Conservation (phyloP, 2,797 vertebrate species). For the Carcharodon carcharias region DNA sequence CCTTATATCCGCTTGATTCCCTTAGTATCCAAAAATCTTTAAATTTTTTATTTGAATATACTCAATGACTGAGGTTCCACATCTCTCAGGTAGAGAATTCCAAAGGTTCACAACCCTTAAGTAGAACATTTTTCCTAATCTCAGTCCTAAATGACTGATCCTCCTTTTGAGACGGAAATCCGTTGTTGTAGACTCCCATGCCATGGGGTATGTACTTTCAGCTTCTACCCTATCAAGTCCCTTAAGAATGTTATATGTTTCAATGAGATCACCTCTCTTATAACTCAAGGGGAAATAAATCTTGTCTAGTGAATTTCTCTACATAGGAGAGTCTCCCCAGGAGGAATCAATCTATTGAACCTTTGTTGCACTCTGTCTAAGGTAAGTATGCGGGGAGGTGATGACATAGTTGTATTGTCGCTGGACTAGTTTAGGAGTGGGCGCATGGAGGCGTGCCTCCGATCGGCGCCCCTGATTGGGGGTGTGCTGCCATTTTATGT, state of each 20-base stretch:
- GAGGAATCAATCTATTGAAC: neutral
- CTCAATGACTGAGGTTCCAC: neutral
- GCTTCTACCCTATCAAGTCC: neutral
- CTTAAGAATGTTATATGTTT: neutral
- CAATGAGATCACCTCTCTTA: neutral
- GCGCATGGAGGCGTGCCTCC: too few species aligned
- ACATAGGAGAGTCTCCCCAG: neutral
- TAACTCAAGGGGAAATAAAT: neutral
- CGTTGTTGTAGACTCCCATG: neutral
- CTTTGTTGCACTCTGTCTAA: neutral
- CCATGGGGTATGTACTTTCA: neutral
- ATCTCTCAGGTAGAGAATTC: neutral
- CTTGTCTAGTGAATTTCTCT: neutral
- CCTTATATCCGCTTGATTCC: neutral
- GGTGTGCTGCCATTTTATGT: too few species aligned
- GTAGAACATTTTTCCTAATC: neutral
- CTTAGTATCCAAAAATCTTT: neutral
- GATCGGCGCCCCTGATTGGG: too few species aligned
- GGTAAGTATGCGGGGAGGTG: too few species aligned
- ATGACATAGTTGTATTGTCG: too few species aligned
- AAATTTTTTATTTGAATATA: neutral
- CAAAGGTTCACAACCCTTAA: neutral
- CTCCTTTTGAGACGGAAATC: neutral
- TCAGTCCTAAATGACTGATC: neutral
- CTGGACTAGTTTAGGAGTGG: too few species aligned